Conservation (phyloP, 2,888 invertebrate species). For the Cosmia pyralina region DNA sequence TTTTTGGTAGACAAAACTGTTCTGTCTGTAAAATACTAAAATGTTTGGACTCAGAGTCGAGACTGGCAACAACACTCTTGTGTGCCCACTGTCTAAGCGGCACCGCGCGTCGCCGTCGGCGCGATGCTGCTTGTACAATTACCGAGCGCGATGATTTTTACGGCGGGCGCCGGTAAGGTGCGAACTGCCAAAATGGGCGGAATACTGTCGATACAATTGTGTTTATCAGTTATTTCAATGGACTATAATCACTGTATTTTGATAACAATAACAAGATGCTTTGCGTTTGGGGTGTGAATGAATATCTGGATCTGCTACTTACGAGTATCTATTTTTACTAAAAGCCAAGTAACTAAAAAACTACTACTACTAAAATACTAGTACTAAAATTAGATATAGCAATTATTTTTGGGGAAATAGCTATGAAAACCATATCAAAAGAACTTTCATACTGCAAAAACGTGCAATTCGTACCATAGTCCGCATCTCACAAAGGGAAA, state of each 20-base stretch:
- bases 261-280: background rate
- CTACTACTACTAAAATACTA: no score
- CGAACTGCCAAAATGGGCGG: no score
- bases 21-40: background rate
- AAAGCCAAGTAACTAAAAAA: background rate
- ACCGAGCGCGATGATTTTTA: background rate
- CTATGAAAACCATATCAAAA: no score
- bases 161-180: background rate
- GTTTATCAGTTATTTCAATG: background rate
- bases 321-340: background rate
- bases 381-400: no score
- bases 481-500: no score
- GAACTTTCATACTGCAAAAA: no score
- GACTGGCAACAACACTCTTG: background rate
- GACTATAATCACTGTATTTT: constrained; percentile 9
- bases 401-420: no score
- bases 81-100: background rate
- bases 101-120: no score
- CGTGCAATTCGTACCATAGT: no score
- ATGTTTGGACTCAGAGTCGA: background rate
- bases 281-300: no score
- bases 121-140: background rate
- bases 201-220: background rate
- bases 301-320: background rate
- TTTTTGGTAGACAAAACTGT: background rate